Percentiles rank a stretch among this genome's conserved stretches.
These are phyloP conservation scores for Ophioninae sp. DNA, from an alignment of 2,888 invertebrate species.

Conservation along the genomic window DNA sequence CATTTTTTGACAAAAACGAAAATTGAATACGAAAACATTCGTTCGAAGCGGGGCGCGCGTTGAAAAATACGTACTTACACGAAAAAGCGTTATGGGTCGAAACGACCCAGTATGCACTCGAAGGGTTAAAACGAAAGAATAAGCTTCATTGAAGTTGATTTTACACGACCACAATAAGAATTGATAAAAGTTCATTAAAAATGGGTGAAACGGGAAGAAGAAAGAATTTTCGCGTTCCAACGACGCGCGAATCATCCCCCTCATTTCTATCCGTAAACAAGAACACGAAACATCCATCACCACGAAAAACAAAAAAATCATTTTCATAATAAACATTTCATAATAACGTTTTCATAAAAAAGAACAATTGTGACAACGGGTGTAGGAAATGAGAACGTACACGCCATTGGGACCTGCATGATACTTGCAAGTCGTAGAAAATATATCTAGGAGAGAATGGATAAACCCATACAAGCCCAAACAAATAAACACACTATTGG, in stretches of 20 bases:
- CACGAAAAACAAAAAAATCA: conserved; percentile 15
- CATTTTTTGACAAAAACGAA: too few relatives aligned
- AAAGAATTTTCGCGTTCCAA: background rate
- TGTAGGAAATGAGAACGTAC: background rate
- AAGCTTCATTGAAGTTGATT: background rate
- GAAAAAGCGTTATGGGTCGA: too few relatives aligned
- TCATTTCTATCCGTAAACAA: background rate
- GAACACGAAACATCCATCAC: background rate
- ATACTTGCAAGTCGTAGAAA: conserved; percentile 26
- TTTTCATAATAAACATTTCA: background rate
- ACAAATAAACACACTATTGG: background rate
- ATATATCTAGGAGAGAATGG: conserved; percentile 14
- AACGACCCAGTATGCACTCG: too few relatives aligned
- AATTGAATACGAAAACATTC: background rate
- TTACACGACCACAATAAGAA: too few relatives aligned
- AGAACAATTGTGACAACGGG: background rate
- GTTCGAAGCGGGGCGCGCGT: too few relatives aligned
- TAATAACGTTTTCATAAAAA: background rate
- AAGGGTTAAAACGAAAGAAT: background rate
- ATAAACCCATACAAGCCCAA: conserved; percentile 2
- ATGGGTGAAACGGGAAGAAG: too few relatives aligned
- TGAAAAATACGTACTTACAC: too few relatives aligned
- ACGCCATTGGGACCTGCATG: conserved; percentile 29
- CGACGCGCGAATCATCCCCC: background rate
- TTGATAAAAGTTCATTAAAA: too few relatives aligned